phyloP scores from a whole-genome alignment of 2,113 vertebrate species.

The Phrynosoma blainvillii region DNA sequence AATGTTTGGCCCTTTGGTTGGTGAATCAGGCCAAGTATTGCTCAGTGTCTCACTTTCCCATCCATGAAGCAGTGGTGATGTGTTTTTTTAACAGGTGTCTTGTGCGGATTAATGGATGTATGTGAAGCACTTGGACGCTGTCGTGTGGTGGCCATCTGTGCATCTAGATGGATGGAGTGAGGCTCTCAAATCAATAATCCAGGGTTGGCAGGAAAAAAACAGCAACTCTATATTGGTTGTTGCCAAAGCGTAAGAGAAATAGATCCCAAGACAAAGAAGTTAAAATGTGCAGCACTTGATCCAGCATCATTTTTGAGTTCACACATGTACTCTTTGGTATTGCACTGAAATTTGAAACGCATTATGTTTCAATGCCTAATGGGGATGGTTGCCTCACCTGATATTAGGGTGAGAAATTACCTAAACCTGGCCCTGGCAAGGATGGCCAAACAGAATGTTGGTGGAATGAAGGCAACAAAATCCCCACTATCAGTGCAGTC shows the following conservation, averaged over 20 bases:
- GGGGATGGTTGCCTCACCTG: neutral
- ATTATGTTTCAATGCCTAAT: neutral
- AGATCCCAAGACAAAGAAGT: neutral
- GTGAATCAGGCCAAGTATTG: neutral
- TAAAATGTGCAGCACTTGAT: neutral
- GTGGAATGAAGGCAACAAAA: neutral
- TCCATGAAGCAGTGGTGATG: neutral
- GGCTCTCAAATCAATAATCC: neutral
- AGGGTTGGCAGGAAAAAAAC: neutral
- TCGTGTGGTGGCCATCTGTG: neutral
- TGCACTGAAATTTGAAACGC: neutral
- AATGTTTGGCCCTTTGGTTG: neutral
- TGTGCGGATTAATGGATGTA: constrained; percentile 5
- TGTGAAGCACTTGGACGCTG: constrained; percentile 5
- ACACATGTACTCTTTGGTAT: neutral
- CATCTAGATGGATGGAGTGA: neutral
- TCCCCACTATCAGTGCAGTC: neutral
- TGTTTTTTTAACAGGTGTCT: constrained; percentile 13
- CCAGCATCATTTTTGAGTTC: neutral
- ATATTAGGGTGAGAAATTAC: neutral
- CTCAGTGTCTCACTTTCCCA: neutral
- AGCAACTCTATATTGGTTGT: neutral
- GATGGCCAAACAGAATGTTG: neutral
- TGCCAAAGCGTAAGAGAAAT: constrained; percentile 16
- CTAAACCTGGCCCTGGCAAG: neutral